Evolutionary conservation across 2,888 invertebrate species (phyloP).

Genomic region (Buathra laborator): DNA sequence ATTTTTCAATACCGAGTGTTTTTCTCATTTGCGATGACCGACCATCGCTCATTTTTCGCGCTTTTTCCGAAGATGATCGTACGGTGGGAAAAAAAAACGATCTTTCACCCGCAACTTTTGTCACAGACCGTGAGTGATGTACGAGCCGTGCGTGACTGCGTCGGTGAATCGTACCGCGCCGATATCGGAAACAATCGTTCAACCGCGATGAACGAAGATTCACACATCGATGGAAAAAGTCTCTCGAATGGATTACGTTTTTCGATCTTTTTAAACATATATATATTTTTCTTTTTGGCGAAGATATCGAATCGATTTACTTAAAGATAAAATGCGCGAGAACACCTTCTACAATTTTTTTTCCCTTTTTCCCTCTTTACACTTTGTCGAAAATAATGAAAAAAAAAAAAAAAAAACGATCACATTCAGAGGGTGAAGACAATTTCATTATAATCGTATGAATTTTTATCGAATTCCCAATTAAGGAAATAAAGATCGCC

Average conservation of each 20-base stretch:
- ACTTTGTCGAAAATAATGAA: no score
- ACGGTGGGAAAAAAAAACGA: conserved; percentile 27
- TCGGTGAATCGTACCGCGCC: conserved; percentile 24
- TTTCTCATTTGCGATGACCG: conserved; percentile 65
- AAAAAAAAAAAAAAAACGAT: not conserved
- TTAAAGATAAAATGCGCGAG: no score
- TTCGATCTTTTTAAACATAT: not conserved
- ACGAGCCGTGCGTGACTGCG: conserved; percentile 66
- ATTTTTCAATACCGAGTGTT: conserved; percentile 75
- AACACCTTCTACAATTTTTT: no score
- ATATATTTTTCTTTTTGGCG: no score
- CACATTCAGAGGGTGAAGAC: not conserved
- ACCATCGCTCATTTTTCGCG: conserved; percentile 72
- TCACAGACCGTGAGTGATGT: conserved; percentile 72
- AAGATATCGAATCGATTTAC: no score
- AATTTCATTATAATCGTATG: conserved; percentile 67
- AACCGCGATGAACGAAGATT: conserved; percentile 35
- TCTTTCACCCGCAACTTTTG: conserved; percentile 71
- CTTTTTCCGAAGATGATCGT: conserved; percentile 22
- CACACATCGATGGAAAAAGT: conserved; percentile 21
- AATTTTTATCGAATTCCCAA: conserved; percentile 77
- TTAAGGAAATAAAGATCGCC: conserved; percentile 72
- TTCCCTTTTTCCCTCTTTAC: no score
- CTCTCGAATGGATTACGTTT: not conserved
- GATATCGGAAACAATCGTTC: conserved; percentile 74